Evolutionary conservation across 2,888 invertebrate species (phyloP), one percentile per base, ranked within the genome.

Genomic region (Mantis religiosa): DNA sequence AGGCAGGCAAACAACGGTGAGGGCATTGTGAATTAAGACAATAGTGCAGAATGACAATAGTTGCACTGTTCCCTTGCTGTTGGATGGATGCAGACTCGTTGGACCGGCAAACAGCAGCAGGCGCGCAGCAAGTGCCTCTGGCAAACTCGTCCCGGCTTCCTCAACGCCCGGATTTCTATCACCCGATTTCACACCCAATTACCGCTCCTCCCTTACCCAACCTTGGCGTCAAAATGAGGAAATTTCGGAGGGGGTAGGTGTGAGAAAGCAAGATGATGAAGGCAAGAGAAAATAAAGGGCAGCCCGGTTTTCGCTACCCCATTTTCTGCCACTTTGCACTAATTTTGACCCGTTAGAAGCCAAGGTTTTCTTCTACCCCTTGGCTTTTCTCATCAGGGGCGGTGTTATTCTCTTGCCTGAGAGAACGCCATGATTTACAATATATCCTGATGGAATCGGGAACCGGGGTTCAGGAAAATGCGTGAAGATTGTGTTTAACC

Each of bases 291-390:
- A 28, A 88, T 71, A 71, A 71, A 71, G 54, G 54, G 20, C 54
- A 4, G 54, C 54, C 54, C 54, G 54, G 54, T 71, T 71, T 71
- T 71, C 54, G 54, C 84, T 47, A 81, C 28, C 89, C 87, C 89
- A 90, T 90, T 90, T 90, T 90, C 89, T 90, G 90, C 90, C 90
- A 90, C 89, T 90, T 90, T 90, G 90, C 90, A 87, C 90, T 90
- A 90, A 90, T 90, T 90, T 90, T 90, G 90, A 90, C 89, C 88
- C 88, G 90, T 71, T 34, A 47, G 41, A 47, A 7, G 27, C 47
- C 15, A 47, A 47, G n/a, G n/a, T n/a, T 71, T 71, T 71, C 54
- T 71, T 71, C 27, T 81, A 84, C 54, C 85, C 71, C 82, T 81
- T 85, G 83, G 81, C 47, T 81, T 82, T 84, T 85, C 84, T 87